Evolutionary conservation across 2,888 invertebrate species (phyloP), one percentile per base, ranked within the genome.

Genomic region (Brachypalpus laphriformis): DNA sequence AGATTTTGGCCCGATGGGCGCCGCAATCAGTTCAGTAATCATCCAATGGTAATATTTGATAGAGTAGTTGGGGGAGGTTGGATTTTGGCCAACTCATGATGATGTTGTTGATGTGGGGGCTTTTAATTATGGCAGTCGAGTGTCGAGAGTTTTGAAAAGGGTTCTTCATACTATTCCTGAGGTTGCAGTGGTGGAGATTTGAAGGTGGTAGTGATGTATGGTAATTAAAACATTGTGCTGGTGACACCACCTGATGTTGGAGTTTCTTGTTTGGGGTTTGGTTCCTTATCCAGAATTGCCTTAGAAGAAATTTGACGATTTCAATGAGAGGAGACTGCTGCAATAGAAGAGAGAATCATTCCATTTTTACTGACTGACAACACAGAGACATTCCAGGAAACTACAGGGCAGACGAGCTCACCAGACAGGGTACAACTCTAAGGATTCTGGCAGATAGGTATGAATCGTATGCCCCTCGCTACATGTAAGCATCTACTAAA

Each of bases 1-100:
- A 59, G 75, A 85, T 81, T 81, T 85, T 2, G 65, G 75, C 71
- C 83, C 80, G 42, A 40, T 78, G 78, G 81, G 85, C 85, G 85
- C 85, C 81, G 66, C 70, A 81, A 70, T 75, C 63, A 47, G 20
- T 14, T 47, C 20, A 70, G 74, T 68, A 66, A 61, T 74, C 51
- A 66, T 45, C 45, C 28, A 47, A 49, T 22, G 20, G 49, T 42
- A 40, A 45, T 40, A 61, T 59, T 47, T 45, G 59, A 34, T 9
- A 47, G 40, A 25, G 25, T 16, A 31, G 22, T n/a, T 16, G 28
- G 56, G 37, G 47, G 37, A 66, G 57, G 20, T 54, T 70, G 28
- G 59, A 31, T 72, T 80, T 81, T 65, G 81, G 81, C 81, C 81
- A 85, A 61, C 65, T 77, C 51, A 51, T 65, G 75, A 51, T 81